phyloP scores from a whole-genome alignment of 2,888 invertebrate species.

The Drosophila sordidapex region DNA sequence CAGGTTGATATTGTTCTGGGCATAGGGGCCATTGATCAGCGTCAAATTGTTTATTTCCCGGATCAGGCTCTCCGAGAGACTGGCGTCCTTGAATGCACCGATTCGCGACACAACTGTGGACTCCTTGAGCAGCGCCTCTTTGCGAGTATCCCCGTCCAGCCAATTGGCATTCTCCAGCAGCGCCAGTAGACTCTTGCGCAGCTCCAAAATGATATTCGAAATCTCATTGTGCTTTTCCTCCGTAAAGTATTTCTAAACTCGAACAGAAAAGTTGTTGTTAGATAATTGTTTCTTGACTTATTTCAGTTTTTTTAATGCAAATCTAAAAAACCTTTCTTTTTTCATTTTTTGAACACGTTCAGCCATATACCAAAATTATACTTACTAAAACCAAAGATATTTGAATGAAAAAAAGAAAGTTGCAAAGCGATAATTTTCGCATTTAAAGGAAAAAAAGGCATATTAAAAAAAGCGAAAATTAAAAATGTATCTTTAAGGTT shows the following conservation, averaged over 20 bases:
- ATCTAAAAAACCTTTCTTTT: not conserved
- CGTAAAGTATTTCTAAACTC: conserved; percentile 67
- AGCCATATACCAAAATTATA: not conserved
- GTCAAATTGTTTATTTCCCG: conserved; percentile 63
- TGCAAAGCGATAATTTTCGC: not conserved
- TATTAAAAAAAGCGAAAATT: not conserved
- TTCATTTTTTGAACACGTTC: not conserved
- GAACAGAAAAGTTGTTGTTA: not conserved
- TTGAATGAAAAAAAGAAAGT: not conserved
- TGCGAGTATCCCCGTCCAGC: conserved; percentile 78
- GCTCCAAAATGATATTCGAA: conserved; percentile 64
- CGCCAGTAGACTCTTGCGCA: conserved; percentile 68
- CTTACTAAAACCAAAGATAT: not conserved
- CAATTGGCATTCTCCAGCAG: conserved; percentile 74
- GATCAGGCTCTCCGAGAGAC: conserved; percentile 63
- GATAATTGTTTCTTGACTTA: not conserved
- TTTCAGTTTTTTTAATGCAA: not conserved
- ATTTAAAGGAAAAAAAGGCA: not conserved
- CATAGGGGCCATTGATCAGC: conserved; percentile 60
- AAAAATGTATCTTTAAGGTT: too few species aligned
- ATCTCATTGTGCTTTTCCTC: conserved; percentile 67
- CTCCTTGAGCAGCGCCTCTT: conserved; percentile 78
- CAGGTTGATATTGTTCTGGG: conserved; percentile 68
- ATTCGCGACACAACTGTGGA: conserved; percentile 61
- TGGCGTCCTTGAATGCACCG: conserved; percentile 66